phyloP scores from a whole-genome alignment of 2,888 invertebrate genomes.

The Podotricha telesiphe region DNA sequence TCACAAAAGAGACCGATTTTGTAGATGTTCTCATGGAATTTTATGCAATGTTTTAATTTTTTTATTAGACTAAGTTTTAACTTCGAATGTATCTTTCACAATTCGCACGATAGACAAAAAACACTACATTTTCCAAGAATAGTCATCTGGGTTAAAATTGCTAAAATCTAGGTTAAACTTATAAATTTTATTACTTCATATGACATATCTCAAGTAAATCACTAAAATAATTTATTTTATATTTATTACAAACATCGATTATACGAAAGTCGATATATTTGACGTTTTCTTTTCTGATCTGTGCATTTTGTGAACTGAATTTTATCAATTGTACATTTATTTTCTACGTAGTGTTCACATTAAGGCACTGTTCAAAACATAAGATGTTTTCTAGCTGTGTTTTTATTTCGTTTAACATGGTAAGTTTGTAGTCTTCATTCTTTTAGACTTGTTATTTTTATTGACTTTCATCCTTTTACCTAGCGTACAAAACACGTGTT shows the following conservation, averaged over 20 bases:
- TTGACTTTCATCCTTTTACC: neutral
- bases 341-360: conserved; percentile 13
- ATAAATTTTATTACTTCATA: too few relatives aligned
- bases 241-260: neutral
- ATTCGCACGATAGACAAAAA: too few relatives aligned
- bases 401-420: conserved; percentile 37
- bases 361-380: conserved; percentile 24
- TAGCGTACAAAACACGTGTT: neutral
- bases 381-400: conserved; percentile 36
- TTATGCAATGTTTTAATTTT: too few relatives aligned
- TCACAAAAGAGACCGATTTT: too few relatives aligned
- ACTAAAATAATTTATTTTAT: neutral
- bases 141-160: too few relatives aligned
- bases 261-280: neutral
- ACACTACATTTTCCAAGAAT: too few relatives aligned
- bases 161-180: too few relatives aligned
- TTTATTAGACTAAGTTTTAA: too few relatives aligned
- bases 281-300: neutral
- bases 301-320: neutral
- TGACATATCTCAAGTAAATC: neutral
- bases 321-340: neutral
- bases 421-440: conserved; percentile 25
- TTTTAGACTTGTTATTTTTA: conserved; percentile 2
- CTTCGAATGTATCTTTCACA: too few relatives aligned
- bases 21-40: too few relatives aligned